A percentile compares a stretch with the other conserved stretches of the same genome.
Evolutionary conservation across 2,113 vertebrate genomes (phyloP).

Genomic region (Ameiurus melas): DNA sequence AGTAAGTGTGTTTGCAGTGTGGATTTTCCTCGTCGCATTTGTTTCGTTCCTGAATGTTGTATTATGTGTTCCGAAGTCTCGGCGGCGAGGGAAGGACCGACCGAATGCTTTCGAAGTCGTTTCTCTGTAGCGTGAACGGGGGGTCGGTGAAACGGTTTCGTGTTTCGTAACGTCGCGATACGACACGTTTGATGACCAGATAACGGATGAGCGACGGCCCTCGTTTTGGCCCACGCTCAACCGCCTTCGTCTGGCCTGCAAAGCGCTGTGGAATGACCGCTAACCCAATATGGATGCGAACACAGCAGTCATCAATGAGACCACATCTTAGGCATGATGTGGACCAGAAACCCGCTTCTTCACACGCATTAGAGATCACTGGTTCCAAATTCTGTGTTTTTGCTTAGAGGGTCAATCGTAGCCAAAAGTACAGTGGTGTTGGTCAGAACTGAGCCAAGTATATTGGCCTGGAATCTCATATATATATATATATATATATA

Average conservation of each 20-base stretch:
- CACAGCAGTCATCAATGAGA: neutral
- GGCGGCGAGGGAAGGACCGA: neutral
- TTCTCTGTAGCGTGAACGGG: neutral
- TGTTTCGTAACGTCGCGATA: neutral
- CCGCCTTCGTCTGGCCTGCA: neutral
- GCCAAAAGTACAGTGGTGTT: neutral
- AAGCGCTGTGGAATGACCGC: neutral
- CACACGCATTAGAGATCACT: neutral
- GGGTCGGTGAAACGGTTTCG: neutral
- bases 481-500: neutral
- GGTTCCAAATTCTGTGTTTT: neutral
- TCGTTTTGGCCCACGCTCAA: neutral
- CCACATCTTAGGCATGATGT: neutral
- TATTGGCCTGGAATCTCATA: neutral
- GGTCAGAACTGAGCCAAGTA: neutral
- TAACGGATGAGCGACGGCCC: neutral
- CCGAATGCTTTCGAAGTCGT: neutral
- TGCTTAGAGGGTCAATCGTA: neutral
- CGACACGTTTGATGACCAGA: neutral
- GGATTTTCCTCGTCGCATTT: constrained; percentile 23
- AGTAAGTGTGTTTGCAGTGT: constrained; percentile 52
- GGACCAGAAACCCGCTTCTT: neutral
- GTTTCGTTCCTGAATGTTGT: constrained; percentile 28
- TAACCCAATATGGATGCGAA: no score
- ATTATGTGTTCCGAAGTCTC: neutral